phyloP scores from a whole-genome alignment of 2,888 invertebrate genomes.

The Nomada fabriciana region DNA sequence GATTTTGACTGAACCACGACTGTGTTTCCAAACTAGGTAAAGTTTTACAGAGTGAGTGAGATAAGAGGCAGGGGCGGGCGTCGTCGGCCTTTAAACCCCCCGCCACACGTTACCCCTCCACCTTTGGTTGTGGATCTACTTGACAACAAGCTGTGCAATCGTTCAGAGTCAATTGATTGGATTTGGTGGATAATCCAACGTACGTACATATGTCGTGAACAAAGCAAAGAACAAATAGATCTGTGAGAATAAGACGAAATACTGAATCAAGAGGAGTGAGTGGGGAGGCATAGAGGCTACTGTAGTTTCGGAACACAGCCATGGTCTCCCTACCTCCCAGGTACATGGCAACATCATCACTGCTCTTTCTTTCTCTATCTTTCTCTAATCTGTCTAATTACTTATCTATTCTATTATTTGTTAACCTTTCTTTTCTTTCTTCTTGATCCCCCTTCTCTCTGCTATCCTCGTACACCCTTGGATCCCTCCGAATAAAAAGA shows the following conservation, averaged over 20 bases:
- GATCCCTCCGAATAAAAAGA: too few relatives aligned
- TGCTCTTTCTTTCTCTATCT: constrained; percentile 75
- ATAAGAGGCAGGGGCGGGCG: constrained; percentile 76
- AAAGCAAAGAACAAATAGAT: constrained; percentile 75
- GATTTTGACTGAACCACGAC: constrained; percentile 82
- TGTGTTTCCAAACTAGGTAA: constrained; percentile 85
- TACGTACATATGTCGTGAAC: constrained; percentile 78
- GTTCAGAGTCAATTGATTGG: constrained; percentile 80
- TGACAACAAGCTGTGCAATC: constrained; percentile 79
- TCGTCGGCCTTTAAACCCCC: constrained; percentile 75
- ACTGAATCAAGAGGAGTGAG: constrained; percentile 78
- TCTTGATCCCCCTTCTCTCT: constrained; percentile 8
- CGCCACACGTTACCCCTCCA: constrained; percentile 75
- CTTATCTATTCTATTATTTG: constrained; percentile 38
- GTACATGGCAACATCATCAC: constrained; percentile 85
- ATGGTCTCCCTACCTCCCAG: constrained; percentile 88
- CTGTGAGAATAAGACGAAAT: constrained; percentile 74
- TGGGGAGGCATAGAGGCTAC: constrained; percentile 83
- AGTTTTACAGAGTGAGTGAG: constrained; percentile 81
- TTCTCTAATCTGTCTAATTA: constrained; percentile 59
- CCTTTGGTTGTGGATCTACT: constrained; percentile 79
- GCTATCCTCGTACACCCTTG: not conserved
- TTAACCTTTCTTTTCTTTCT: not conserved
- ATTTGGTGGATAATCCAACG: constrained; percentile 79
- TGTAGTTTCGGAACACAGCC: constrained; percentile 88